These are phyloP conservation scores for Octodonta nipae DNA, from an alignment of 2,888 invertebrate species.

Conservation along the genomic window DNA sequence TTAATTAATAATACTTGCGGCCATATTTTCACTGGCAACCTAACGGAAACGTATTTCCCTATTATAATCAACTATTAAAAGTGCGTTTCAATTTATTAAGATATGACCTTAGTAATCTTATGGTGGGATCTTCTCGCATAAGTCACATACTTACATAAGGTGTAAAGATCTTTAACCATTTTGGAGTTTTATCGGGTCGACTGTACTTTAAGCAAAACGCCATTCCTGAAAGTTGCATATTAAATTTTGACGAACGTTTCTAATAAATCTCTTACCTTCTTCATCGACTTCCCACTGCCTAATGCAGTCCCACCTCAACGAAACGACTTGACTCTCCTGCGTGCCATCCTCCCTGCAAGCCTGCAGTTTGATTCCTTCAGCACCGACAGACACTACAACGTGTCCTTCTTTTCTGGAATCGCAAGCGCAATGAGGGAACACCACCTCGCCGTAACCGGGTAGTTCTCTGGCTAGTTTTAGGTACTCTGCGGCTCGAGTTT, in stretches of 20 bases:
- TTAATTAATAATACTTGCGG: too few relatives aligned
- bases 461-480: constrained; percentile 70
- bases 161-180: constrained; percentile 77
- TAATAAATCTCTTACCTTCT: constrained; percentile 42
- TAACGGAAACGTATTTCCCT: too few relatives aligned
- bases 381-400: constrained; percentile 46
- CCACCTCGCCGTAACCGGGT: constrained; percentile 85
- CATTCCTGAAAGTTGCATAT: constrained; percentile 40
- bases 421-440: constrained; percentile 88
- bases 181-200: constrained; percentile 62
- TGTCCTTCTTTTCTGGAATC: constrained; percentile 82
- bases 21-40: too few relatives aligned
- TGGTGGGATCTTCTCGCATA: too few relatives aligned
- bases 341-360: constrained; percentile 75
- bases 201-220: constrained; percentile 81
- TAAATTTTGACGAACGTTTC: background rate
- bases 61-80: too few relatives aligned
- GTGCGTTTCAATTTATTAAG: too few relatives aligned
- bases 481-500: constrained; percentile 75
- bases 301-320: constrained; percentile 72
- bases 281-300: constrained; percentile 82
- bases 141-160: constrained; percentile 79
- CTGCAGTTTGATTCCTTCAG: constrained; percentile 57
- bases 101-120: too few relatives aligned
- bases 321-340: constrained; percentile 60